Evolutionary conservation across 1,140 invertebrate genomes (phyloP).

Genomic region (Neotoxoptera formosana): DNA sequence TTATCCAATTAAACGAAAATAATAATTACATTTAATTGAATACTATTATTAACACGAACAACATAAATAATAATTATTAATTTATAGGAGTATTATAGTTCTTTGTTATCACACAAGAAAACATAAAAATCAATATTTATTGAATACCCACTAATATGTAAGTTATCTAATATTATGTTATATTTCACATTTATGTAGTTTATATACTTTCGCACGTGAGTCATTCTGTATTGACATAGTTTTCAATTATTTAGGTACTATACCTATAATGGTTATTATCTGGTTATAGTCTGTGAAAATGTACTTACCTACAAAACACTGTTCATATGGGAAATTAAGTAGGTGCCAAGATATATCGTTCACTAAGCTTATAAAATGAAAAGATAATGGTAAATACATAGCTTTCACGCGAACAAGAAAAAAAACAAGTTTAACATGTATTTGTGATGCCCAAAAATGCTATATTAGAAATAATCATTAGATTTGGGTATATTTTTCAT

Average conservation of each 20-base stretch:
- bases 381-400: neutral
- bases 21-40: neutral
- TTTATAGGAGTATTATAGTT: neutral
- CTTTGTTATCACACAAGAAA: neutral
- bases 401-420: neutral
- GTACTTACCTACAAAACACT: neutral
- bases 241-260: neutral
- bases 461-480: too few species aligned
- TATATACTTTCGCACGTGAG: neutral
- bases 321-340: neutral
- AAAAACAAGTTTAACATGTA: neutral
- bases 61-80: slow-evolving; percentile 8
- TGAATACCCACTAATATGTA: neutral
- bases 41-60: neutral
- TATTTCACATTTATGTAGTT: neutral
- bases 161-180: neutral
- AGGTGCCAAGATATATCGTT: neutral
- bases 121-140: neutral
- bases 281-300: neutral
- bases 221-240: neutral
- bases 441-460: neutral
- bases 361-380: neutral
- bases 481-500: neutral
- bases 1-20: neutral
- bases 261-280: neutral